Percentiles rank a stretch among this genome's conserved stretches.
phyloP scores from a whole-genome alignment of 2,797 vertebrate species.

The Sebastes oblongus region DNA sequence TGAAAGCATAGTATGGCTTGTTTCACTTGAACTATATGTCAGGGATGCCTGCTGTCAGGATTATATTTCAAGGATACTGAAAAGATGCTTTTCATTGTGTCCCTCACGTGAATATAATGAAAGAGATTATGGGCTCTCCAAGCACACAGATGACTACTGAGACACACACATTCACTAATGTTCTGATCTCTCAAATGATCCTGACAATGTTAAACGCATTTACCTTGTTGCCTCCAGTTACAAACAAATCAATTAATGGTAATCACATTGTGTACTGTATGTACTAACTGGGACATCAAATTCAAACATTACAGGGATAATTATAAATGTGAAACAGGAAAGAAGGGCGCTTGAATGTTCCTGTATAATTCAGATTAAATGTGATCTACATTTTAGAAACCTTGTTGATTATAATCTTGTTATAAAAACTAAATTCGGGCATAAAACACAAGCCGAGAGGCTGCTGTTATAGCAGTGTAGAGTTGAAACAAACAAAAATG shows the following conservation, averaged over 20 bases:
- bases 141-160: conserved; percentile 30
- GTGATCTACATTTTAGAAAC: conserved; percentile 51
- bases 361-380: conserved; percentile 61
- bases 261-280: conserved; percentile 24
- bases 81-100: conserved; percentile 35
- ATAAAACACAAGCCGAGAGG: conserved; percentile 55
- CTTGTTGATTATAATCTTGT: conserved; percentile 66
- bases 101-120: conserved; percentile 42
- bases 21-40: conserved; percentile 13
- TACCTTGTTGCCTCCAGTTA: conserved; percentile 40
- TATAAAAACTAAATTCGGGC: conserved; percentile 63
- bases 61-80: conserved; percentile 11
- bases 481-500: conserved; percentile 86
- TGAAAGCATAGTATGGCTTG: background rate
- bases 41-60: conserved; percentile 15
- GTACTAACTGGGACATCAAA: conserved; percentile 31
- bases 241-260: conserved; percentile 46
- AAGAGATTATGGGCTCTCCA: conserved; percentile 37
- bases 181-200: conserved; percentile 46
- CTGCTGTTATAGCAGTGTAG: conserved; percentile 68
- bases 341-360: conserved; percentile 12
- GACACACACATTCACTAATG: conserved; percentile 17
- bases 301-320: conserved; percentile 42
- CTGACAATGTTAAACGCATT: conserved; percentile 42
- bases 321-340: conserved; percentile 36